Evolutionary conservation across 2,797 vertebrate genomes (phyloP).

Genomic region (Argentina silus): DNA sequence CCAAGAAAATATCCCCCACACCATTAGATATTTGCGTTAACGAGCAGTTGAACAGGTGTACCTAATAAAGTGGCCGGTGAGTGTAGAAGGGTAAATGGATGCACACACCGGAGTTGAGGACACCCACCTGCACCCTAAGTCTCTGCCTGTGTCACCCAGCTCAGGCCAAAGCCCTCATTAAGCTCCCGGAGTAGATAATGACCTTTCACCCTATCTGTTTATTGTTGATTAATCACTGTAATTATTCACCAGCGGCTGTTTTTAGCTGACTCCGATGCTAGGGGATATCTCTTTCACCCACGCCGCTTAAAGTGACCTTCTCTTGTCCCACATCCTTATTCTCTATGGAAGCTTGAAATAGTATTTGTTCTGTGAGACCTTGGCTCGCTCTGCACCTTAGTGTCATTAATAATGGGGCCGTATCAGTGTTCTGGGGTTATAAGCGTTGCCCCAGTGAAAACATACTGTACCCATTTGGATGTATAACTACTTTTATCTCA

Average conservation of each 20-base stretch:
- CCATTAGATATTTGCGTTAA: too few species aligned
- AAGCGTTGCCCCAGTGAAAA: background rate
- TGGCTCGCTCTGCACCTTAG: too few species aligned
- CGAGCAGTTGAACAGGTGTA: too few species aligned
- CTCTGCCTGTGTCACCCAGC: slow-evolving; percentile 9
- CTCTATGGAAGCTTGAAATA: background rate
- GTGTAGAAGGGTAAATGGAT: too few species aligned
- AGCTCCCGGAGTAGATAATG: slow-evolving; percentile 37
- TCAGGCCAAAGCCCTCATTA: slow-evolving; percentile 39
- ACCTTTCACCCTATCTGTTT: slow-evolving; percentile 36
- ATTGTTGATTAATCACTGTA: slow-evolving; percentile 52
- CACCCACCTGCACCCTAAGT: background rate
- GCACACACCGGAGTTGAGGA: too few species aligned
- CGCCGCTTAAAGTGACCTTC: background rate
- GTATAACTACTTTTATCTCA: background rate
- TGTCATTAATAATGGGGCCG: background rate
- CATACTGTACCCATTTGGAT: background rate
- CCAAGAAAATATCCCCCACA: too few species aligned
- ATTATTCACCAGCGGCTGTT: slow-evolving; percentile 23
- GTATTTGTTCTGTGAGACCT: background rate
- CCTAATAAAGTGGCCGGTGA: too few species aligned
- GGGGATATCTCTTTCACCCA: slow-evolving; percentile 21
- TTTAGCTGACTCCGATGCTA: background rate
- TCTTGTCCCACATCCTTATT: background rate
- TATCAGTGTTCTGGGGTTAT: background rate